These are phyloP conservation scores for Pteronura brasiliensis DNA, from an alignment of 2,113 vertebrate species.

Conservation along the genomic window DNA sequence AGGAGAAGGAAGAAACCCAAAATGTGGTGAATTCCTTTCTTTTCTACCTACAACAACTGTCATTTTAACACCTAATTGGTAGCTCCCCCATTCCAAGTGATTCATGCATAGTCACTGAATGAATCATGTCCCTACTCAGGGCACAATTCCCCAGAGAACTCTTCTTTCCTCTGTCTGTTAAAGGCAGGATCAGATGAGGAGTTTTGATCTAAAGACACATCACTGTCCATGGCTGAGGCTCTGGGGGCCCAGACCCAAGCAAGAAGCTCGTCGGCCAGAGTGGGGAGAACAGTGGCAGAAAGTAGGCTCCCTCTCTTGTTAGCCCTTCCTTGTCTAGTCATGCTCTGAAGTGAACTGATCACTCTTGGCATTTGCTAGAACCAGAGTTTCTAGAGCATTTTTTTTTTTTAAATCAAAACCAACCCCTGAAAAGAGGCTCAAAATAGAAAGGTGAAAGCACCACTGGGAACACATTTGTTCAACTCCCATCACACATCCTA, in stretches of 20 bases:
- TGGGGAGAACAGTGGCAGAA: not conserved
- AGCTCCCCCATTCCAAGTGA: not conserved
- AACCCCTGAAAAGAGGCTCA: not conserved
- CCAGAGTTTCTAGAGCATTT: not conserved
- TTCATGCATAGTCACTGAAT: not conserved
- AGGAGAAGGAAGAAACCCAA: not conserved
- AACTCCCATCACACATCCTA: rapidly evolving
- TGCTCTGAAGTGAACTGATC: not conserved
- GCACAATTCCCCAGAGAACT: not conserved
- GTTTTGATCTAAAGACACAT: not conserved
- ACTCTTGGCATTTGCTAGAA: not conserved
- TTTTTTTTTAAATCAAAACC: not conserved
- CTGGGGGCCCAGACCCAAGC: not conserved
- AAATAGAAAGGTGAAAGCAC: not conserved
- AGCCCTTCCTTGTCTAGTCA: not conserved
- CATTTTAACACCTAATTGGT: not conserved
- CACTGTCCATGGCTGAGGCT: not conserved
- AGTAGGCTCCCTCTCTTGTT: rapidly evolving
- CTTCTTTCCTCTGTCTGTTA: not conserved
- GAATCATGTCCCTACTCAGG: not conserved
- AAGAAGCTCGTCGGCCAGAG: not conserved
- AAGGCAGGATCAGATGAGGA: not conserved
- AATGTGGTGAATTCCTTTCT: not conserved
- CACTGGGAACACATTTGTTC: not conserved
- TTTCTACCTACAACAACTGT: not conserved